Percentiles rank a stretch among this genome's conserved stretches.
phyloP scores from a whole-genome alignment of 2,888 invertebrate species.

The Mesoligia furuncula region DNA sequence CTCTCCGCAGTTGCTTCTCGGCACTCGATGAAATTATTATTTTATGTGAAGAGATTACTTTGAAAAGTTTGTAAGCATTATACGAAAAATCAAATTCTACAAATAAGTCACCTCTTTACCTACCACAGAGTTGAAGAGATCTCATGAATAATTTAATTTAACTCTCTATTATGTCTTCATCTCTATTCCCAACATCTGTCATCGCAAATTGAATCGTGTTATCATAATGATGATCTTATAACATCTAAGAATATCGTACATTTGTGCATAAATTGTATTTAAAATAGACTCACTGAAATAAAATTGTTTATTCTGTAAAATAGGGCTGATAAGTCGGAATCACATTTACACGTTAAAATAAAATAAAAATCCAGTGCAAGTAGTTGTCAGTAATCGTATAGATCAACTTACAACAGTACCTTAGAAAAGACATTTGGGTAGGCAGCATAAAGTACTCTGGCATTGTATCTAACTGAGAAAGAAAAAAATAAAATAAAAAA shows the following conservation, averaged over 20 bases:
- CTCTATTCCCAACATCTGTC: constrained; percentile 23
- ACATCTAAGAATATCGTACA: constrained; percentile 17
- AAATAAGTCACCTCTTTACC: no score
- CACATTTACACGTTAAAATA: neutral
- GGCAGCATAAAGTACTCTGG: no score
- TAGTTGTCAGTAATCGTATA: neutral
- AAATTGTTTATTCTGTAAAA: neutral
- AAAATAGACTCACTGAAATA: constrained; percentile 4
- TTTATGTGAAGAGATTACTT: neutral
- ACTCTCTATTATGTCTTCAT: neutral
- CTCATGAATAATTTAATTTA: constrained; percentile 16
- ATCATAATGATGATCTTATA: constrained; percentile 37
- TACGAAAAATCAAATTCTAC: neutral
- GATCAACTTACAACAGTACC: neutral
- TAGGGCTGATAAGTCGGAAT: neutral
- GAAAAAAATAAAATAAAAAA: no score
- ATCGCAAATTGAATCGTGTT: constrained; percentile 43
- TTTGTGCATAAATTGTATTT: neutral
- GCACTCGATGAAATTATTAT: neutral
- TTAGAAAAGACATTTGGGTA: neutral
- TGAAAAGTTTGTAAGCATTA: neutral
- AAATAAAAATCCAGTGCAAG: neutral
- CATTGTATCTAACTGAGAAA: no score
- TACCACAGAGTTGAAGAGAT: neutral
- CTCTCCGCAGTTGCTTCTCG: neutral